Conservation (phyloP, 2,797 vertebrate genomes). For the Semotilus atromaculatus region DNA sequence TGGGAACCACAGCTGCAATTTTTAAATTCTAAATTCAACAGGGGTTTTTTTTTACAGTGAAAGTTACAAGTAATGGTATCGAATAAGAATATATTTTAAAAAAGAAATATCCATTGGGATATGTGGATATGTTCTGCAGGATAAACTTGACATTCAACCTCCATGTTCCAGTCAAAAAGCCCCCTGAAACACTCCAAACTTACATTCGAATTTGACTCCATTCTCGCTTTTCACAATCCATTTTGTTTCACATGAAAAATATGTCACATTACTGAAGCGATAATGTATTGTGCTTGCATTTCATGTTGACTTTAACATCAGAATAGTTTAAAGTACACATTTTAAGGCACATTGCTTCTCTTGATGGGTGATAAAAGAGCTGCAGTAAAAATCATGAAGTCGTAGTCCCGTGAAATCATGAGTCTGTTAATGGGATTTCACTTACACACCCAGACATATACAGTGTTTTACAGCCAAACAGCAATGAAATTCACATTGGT, state of each 20-base stretch:
- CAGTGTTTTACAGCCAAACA: background rate
- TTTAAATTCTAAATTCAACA: too few species aligned
- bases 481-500: conserved; percentile 19
- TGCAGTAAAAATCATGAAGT: conserved; percentile 38
- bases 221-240: background rate
- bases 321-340: conserved; percentile 72
- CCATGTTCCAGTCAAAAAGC: too few species aligned
- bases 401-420: background rate
- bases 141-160: too few species aligned
- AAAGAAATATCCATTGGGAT: too few species aligned
- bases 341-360: conserved; percentile 75
- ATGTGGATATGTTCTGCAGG: too few species aligned
- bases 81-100: too few species aligned
- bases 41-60: too few species aligned
- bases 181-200: background rate
- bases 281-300: background rate
- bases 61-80: too few species aligned
- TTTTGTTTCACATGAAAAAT: background rate
- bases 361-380: conserved; percentile 52
- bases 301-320: conserved; percentile 19
- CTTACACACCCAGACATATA: background rate
- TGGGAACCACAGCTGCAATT: too few species aligned
- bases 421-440: conserved; percentile 14
- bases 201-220: background rate
- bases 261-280: background rate